Evolutionary conservation across 2,797 vertebrate species (phyloP).

Genomic region (Picus viridis): DNA sequence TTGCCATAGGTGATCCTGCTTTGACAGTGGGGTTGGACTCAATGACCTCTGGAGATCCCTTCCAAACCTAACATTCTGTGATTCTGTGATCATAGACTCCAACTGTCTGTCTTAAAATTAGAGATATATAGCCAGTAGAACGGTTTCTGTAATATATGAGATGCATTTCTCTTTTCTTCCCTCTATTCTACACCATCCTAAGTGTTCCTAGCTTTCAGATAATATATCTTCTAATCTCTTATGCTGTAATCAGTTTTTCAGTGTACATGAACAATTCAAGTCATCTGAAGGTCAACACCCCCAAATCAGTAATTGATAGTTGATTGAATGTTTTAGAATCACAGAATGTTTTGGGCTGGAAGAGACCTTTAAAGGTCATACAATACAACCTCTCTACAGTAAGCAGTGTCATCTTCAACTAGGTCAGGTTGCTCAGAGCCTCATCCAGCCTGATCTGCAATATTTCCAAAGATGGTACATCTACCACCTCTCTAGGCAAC

Average conservation of each 20-base stretch:
- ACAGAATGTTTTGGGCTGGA: no score
- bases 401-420: neutral
- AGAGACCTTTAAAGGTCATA: no score
- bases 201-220: neutral
- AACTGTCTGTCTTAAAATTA: neutral
- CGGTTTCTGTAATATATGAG: neutral
- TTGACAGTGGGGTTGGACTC: no score
- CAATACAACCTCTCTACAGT: no score
- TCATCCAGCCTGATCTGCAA: neutral
- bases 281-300: neutral
- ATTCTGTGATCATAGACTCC: no score
- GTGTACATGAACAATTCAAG: neutral
- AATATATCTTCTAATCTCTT: neutral
- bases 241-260: neutral
- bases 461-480: no score
- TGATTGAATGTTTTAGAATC: neutral
- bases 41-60: no score
- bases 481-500: no score
- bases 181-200: neutral
- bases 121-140: neutral
- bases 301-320: neutral
- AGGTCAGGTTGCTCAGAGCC: neutral
- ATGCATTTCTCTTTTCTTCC: neutral
- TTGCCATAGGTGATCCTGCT: no score
- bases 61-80: no score